phyloP scores from a whole-genome alignment of 2,888 invertebrate genomes.

The Oxyteleia sp. region DNA sequence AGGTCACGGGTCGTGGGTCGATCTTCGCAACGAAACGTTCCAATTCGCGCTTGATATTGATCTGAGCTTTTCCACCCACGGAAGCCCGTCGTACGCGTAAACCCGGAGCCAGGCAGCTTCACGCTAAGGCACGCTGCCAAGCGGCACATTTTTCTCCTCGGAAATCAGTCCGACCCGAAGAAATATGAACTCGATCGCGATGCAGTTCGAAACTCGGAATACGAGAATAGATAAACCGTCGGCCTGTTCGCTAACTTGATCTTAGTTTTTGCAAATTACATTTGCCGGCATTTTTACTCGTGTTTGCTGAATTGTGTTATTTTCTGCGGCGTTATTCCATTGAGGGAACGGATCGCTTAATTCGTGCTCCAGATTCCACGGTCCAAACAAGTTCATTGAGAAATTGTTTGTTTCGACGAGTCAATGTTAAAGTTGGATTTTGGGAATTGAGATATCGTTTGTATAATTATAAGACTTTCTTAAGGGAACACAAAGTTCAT shows the following conservation, averaged over 20 bases:
- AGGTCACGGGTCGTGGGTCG: constrained; percentile 87
- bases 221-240: constrained; percentile 52
- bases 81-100: constrained; percentile 69
- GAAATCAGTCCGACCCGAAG: constrained; percentile 56
- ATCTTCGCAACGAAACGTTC: constrained; percentile 85
- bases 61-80: constrained; percentile 83
- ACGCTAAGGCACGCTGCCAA: constrained; percentile 64
- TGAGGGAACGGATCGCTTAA: background rate
- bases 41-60: constrained; percentile 86
- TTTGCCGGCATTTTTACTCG: constrained; percentile 24
- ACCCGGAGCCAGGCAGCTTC: constrained; percentile 67
- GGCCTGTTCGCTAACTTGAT: constrained; percentile 32
- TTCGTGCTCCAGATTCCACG: no score
- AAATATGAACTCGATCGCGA: constrained; percentile 58
- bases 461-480: no score
- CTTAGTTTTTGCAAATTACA: constrained; percentile 27
- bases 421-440: no score
- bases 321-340: no score
- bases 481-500: no score
- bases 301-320: no score
- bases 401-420: no score
- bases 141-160: constrained; percentile 67
- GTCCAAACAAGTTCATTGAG: no score
- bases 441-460: no score
- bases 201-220: constrained; percentile 50